Base-by-base conservation (phyloP, 2,797 vertebrate genomes). In the Iguana delicatissima region DNA sequence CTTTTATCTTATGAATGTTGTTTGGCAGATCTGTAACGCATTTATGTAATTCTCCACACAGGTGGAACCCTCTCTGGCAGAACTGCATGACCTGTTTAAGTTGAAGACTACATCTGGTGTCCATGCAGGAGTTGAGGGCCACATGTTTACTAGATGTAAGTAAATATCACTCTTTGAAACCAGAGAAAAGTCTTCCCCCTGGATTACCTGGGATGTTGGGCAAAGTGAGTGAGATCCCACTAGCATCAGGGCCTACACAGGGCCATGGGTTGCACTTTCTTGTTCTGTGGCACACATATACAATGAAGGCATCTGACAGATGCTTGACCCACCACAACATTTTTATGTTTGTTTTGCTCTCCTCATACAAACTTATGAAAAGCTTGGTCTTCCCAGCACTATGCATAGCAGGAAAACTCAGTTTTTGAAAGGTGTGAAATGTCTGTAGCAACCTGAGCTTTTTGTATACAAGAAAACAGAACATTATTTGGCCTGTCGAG, bases 401-500 rank as follows among this genome's bases (percentile, higher is more conserved):
- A 46, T 55, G 29, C 16, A 85, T 10, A 14, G 9, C 74, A 59
- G 35, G 57, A 24, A 20, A 26, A 1, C 29, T 52, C 26, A 72
- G 26, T 2, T 62, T 38, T 57, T 59, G 35, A 76, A 86, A 76
- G n/a, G 59, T 86, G 32, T 20, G 38, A 46, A 10, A 73, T 5
- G 26, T 57, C 59, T 85, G 46, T 55, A 13, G 22, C 69, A 16
- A 55, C 32, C 89, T 52, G 2, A 55, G 42, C 73, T 82, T 82
- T 89, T 92, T 85, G 79, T 35, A 7, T 20, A 84, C 22, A 52
- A 87, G 46, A 81, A 81, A 80, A 82, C 35, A 62, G 76, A 29
- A 1, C 22, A 86, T 69, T 20, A 74, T 67, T 80, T 64, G 7
- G 26, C 22, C 57, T 81, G 3, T 35, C 50, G 7, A 72, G 32